Evolutionary conservation across 2,888 invertebrate species (phyloP), one percentile per base, ranked within the genome.

Genomic region (Plagodis pulveraria): DNA sequence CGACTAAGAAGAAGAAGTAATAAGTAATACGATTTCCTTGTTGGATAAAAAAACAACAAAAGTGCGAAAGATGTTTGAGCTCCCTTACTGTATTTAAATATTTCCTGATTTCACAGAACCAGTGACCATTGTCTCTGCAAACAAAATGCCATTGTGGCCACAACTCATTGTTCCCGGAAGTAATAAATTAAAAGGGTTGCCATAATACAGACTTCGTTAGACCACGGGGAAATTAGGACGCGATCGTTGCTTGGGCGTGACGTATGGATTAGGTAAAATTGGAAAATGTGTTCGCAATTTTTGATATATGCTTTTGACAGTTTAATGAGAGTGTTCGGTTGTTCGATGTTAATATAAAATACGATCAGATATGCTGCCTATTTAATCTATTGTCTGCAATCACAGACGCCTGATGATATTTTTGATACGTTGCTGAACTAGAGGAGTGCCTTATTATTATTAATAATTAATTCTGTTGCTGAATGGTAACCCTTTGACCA

Each of bases 101-200:
- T 40, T 46, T 50, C 9, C 46, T 5, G n/a, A 34, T 34, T 35
- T 22, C 12, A 22, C 51, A 38, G 35, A 47, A 12, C 47, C 46
- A 43, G 53, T 47, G 54, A 59, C 50, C 58, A 54, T 59, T 54
- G 58, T 59, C 54, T 59, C 32, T 41, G 42, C 54, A 47, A 50
- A 59, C 54, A 54, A 55, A 55, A 54, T 54, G 50, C 36, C 46
- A 55, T 59, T 59, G 58, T 59, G 58, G 53, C 49, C 50, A 11
- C 35, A 34, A 33, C 50, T n/a, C 58, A 50, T 59, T 59, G 58
- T 59, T 32, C 43, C 50, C 35, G 34, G 33, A 46, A 50, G 38
- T 59, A 54, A 55, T 59, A 59, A 59, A 59, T 59, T 59, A 55
- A 59, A 59, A 50, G 47, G 54, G 58, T 59, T 54, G 46, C 54